Percentiles rank a stretch among this genome's conserved stretches.
Evolutionary conservation across 2,113 vertebrate species (phyloP).

Genomic region (Anhinga rufa): DNA sequence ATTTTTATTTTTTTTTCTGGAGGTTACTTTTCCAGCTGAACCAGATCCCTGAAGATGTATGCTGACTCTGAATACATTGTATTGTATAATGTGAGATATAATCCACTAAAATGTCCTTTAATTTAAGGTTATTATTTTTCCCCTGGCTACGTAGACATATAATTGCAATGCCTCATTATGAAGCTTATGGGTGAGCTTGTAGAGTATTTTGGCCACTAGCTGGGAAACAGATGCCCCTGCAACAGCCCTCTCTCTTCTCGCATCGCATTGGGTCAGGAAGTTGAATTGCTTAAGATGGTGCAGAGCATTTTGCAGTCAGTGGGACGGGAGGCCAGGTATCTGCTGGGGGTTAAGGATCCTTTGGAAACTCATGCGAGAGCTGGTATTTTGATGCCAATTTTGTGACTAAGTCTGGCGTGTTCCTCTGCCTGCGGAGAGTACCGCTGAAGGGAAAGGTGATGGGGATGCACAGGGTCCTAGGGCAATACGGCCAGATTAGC

Average conservation of each 20-base stretch:
- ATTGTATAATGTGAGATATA: not conserved
- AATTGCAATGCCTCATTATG: not conserved
- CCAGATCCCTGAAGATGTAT: not conserved
- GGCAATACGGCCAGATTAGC: not conserved
- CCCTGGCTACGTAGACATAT: not conserved
- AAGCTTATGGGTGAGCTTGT: not conserved
- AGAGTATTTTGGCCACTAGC: not conserved
- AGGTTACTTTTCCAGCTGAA: not conserved
- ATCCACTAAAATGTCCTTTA: not conserved
- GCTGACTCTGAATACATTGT: not conserved
- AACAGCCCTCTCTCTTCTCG: not conserved
- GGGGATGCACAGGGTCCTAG: not conserved
- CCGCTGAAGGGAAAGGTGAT: not conserved
- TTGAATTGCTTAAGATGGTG: not conserved
- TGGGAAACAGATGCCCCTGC: not conserved
- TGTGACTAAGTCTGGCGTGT: not conserved
- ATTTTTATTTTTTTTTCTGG: not conserved
- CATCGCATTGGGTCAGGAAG: fast-evolving
- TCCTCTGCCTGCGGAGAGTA: not conserved
- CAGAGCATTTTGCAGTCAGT: not conserved
- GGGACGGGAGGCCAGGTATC: not conserved
- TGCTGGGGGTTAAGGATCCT: not conserved
- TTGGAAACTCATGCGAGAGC: not conserved
- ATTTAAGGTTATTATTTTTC: not conserved
- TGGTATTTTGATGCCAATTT: not conserved